phyloP scores from a whole-genome alignment of 2,113 vertebrate genomes.

The Indicator maculatus region DNA sequence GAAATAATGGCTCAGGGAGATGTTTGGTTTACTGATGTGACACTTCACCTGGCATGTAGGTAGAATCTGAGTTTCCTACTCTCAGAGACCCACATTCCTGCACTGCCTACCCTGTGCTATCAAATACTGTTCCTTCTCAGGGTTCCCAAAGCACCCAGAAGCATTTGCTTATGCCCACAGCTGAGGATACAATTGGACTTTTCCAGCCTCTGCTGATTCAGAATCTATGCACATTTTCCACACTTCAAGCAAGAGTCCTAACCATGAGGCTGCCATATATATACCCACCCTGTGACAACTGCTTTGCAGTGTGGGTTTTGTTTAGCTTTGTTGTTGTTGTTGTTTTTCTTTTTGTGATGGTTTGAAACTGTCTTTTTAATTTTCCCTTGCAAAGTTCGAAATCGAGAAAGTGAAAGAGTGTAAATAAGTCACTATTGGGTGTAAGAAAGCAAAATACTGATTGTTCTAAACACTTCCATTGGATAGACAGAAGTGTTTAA shows the following conservation, averaged over 20 bases:
- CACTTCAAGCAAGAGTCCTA: neutral
- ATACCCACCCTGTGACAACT: accelerated
- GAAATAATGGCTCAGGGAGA: neutral
- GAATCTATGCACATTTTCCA: neutral
- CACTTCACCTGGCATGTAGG: neutral
- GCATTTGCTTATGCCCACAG: neutral
- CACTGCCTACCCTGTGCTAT: neutral
- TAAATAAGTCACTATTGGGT: no score
- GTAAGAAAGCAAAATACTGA: no score
- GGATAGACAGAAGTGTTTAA: no score
- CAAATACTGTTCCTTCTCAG: neutral
- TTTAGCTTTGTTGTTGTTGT: no score
- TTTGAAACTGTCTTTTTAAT: no score
- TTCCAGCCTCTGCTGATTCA: neutral
- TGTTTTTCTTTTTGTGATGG: no score
- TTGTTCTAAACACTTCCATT: no score
- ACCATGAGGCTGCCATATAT: accelerated
- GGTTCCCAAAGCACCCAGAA: neutral
- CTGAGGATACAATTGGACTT: neutral
- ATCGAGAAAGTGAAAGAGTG: no score
- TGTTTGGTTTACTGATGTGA: neutral
- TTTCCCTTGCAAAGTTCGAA: no score
- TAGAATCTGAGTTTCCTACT: neutral
- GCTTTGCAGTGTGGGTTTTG: neutral
- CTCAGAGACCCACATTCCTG: neutral